Evolutionary conservation across 2,888 invertebrate species (phyloP).

Genomic region (Lysandra bellargus): DNA sequence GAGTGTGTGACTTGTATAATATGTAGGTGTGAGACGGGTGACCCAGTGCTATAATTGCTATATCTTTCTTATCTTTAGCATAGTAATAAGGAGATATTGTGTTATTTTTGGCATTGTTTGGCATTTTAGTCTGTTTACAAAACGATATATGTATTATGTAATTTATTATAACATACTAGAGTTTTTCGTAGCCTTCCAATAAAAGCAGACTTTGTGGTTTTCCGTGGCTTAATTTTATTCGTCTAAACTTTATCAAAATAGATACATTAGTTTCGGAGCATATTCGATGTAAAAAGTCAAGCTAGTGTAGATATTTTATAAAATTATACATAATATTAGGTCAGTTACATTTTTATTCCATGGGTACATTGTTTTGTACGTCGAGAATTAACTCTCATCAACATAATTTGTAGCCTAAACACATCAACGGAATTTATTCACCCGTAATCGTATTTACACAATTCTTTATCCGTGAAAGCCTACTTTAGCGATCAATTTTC

Average conservation of each 20-base stretch:
- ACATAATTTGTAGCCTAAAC: neutral
- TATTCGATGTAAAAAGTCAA: too few species aligned
- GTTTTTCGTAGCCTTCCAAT: neutral
- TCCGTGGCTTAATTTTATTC: too few species aligned
- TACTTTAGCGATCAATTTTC: neutral
- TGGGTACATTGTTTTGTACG: neutral
- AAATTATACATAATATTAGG: too few species aligned
- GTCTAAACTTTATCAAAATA: too few species aligned
- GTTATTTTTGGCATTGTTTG: neutral
- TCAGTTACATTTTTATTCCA: neutral
- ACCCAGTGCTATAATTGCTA: neutral
- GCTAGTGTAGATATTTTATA: too few species aligned
- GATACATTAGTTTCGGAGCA: too few species aligned
- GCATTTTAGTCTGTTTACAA: neutral
- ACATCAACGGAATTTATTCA: neutral
- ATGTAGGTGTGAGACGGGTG: neutral
- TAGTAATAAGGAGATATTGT: neutral
- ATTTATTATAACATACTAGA: neutral
- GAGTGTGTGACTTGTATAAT: neutral
- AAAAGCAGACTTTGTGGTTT: too few species aligned
- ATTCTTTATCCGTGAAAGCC: neutral
- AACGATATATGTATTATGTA: neutral
- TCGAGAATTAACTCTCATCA: neutral
- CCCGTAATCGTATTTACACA: neutral
- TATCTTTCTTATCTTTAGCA: neutral